phyloP scores from a whole-genome alignment of 2,888 invertebrate species.

The Epirrhoe tristata region DNA sequence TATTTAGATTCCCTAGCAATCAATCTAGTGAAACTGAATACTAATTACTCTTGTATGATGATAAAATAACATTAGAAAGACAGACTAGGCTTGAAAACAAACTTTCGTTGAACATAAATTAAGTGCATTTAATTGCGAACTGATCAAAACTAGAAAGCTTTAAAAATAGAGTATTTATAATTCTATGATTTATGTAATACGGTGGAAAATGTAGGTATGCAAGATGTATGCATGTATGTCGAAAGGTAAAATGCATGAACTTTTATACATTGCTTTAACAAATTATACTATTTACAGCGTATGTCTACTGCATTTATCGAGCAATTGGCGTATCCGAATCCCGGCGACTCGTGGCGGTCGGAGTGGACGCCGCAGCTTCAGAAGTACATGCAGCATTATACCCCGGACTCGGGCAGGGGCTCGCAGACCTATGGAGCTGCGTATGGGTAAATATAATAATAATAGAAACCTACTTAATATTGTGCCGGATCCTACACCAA shows the following conservation, averaged over 20 bases:
- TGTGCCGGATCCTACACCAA: too few relatives aligned
- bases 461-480: neutral
- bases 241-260: too few relatives aligned
- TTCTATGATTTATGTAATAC: too few relatives aligned
- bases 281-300: constrained; percentile 73
- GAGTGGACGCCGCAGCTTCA: constrained; percentile 84
- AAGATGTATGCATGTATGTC: too few relatives aligned
- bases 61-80: constrained; percentile 14
- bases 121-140: neutral
- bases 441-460: constrained; percentile 65
- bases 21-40: constrained; percentile 16
- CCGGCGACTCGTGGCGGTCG: constrained; percentile 83
- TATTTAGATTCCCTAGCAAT: constrained; percentile 11
- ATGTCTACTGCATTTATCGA: constrained; percentile 83
- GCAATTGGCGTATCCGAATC: constrained; percentile 79
- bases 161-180: too few relatives aligned
- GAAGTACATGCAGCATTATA: constrained; percentile 83
- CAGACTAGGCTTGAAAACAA: neutral
- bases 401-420: constrained; percentile 81
- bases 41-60: constrained; percentile 17
- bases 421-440: constrained; percentile 77
- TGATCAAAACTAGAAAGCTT: too few relatives aligned
- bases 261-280: too few relatives aligned
- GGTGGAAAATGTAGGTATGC: too few relatives aligned
- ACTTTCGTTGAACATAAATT: constrained; percentile 7